Percentiles rank a stretch among this genome's conserved stretches.
Evolutionary conservation across 2,797 vertebrate species (phyloP).

Genomic region (Sphaeramia orbicularis): DNA sequence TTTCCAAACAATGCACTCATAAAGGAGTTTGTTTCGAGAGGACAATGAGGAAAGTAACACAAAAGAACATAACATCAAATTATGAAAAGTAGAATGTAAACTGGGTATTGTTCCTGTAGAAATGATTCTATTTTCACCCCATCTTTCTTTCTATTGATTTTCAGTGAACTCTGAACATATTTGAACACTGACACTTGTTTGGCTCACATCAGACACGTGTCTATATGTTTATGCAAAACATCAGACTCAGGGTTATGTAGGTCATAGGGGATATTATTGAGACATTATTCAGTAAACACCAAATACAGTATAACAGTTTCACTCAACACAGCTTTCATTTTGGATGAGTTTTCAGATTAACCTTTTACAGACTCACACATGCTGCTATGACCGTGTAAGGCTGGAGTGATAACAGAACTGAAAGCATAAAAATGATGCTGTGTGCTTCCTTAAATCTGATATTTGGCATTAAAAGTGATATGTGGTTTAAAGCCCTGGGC

Average conservation of each 20-base stretch:
- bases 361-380: too few relatives aligned
- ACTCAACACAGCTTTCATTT: constrained; percentile 1
- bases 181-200: too few relatives aligned
- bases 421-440: constrained; percentile 16
- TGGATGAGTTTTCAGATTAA: not conserved
- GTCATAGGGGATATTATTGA: not conserved
- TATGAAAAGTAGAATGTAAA: too few relatives aligned
- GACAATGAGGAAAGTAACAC: constrained; percentile 7
- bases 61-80: too few relatives aligned
- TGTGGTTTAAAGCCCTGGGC: constrained; percentile 60
- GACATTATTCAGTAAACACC: constrained; percentile 13
- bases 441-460: constrained; percentile 51
- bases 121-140: too few relatives aligned
- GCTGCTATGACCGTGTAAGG: not conserved
- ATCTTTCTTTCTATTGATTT: too few relatives aligned
- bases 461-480: constrained; percentile 51
- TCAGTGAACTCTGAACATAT: too few relatives aligned
- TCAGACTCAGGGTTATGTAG: not conserved
- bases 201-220: too few relatives aligned
- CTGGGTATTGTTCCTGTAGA: too few relatives aligned
- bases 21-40: constrained; percentile 44
- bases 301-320: constrained; percentile 4
- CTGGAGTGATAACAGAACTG: not conserved
- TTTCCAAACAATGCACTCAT: constrained; percentile 57
- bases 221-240: too few relatives aligned